Base-by-base conservation (phyloP, 1,140 invertebrate species). In the Onthophagus taurus region DNA sequence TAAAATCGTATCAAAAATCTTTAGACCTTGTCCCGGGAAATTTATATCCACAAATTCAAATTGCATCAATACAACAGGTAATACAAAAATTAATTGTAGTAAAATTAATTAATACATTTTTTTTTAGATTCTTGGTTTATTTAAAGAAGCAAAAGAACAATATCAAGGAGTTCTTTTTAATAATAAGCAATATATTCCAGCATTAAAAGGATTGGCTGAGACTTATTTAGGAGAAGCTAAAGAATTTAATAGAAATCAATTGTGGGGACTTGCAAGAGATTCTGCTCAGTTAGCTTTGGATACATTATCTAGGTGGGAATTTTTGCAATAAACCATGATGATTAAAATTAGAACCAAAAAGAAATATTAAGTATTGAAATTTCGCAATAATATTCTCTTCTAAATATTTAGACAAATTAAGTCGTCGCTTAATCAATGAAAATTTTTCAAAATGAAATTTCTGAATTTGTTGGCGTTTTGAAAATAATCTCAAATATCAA, bases 1-100 rank as follows among this genome's bases (percentile, higher is more conserved):
- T 89, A 42, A 87, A 85, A 61, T 87, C 86, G 12, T 96, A 89
- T 65, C 77, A 84, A 42, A 81, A 81, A 69, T 81, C 81, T 14
- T 64, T 78, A 20, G 71, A 81, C 56, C 58, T 91, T 17, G 70
- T 77, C 50, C 68, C 79, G n/a, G 68, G 68, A 9, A 75, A 76
- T 34, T 58, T 78, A 20, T 90, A 94, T 70, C 78, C 87, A 11
- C 69, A 77, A 41, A 78, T 85, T 44, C 85, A 89, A 74, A 78
- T 90, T 52, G 87, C 85, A 2, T 74, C 78, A 33, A 83, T 92
- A 33, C 80, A 86, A 67, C 75, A 81, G 57, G 70, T 81, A 49
- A 14, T 8, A 14, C 7, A 13, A 43, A 4, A 33, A 18, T 18
- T 14, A 7, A 14, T 30, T n/a, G n/a, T n/a, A n/a, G n/a, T n/a